These are phyloP conservation scores for Nasonia oneida DNA, from an alignment of 2,888 invertebrate genomes.

Conservation along the genomic window DNA sequence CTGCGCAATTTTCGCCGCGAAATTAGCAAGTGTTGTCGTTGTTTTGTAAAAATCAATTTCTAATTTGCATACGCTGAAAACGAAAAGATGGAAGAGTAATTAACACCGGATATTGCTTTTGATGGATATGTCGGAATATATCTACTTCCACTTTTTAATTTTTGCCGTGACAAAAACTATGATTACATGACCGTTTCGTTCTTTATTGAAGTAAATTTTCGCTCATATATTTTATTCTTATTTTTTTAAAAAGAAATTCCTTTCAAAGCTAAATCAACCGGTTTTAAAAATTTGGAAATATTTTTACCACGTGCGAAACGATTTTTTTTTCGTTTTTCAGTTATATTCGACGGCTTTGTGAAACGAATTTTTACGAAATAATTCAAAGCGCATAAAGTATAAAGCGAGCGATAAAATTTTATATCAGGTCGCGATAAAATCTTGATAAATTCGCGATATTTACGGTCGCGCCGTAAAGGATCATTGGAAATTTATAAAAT, in stretches of 20 bases:
- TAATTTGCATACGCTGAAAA: background rate
- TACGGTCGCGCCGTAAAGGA: background rate
- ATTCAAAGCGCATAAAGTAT: background rate
- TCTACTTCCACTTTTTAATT: background rate
- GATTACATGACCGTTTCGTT: too few relatives aligned
- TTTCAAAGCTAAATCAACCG: too few relatives aligned
- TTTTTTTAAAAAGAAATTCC: too few relatives aligned
- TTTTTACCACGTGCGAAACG: too few relatives aligned
- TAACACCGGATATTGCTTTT: background rate
- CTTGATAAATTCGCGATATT: background rate
- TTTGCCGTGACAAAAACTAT: background rate
- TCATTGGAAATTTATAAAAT: background rate
- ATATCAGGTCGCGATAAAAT: background rate
- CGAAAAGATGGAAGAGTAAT: background rate
- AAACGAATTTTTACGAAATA: background rate
- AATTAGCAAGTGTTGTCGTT: background rate
- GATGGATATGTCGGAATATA: background rate
- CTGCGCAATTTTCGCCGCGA: too few relatives aligned
- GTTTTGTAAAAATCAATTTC: background rate
- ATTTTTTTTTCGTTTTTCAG: too few relatives aligned
- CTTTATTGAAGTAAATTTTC: too few relatives aligned
- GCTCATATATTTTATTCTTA: too few relatives aligned
- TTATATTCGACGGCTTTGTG: too few relatives aligned
- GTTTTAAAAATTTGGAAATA: too few relatives aligned
- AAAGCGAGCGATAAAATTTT: background rate